These are phyloP conservation scores for Crenichthys baileyi DNA, from an alignment of 2,797 vertebrate species.

Conservation along the genomic window DNA sequence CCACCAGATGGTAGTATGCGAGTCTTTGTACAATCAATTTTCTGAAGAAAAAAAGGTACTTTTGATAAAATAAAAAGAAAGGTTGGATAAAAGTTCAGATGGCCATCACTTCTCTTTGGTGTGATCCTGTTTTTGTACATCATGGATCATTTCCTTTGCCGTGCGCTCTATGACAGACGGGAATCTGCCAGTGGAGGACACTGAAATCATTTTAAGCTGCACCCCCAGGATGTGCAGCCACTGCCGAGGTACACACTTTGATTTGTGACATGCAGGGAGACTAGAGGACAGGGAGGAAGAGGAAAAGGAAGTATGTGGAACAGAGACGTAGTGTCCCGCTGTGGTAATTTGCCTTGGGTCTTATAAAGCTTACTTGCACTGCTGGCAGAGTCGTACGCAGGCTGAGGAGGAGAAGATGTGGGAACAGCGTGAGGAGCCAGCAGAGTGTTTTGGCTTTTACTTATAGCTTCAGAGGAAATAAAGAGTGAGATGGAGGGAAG, in stretches of 20 bases:
- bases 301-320: constrained; percentile 50
- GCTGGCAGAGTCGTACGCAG: constrained; percentile 60
- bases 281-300: constrained; percentile 31
- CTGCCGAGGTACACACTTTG: constrained; percentile 67
- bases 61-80: constrained; percentile 54
- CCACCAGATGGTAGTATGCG: constrained; percentile 59
- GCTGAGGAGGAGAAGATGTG: constrained; percentile 62
- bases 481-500: constrained; percentile 34
- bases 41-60: constrained; percentile 39
- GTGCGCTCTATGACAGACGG: constrained; percentile 46
- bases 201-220: constrained; percentile 72
- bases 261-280: constrained; percentile 64
- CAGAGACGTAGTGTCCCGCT: constrained; percentile 64
- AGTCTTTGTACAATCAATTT: constrained; percentile 71
- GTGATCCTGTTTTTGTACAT: constrained; percentile 29
- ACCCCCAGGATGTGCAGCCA: constrained; percentile 59
- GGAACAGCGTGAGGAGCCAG: constrained; percentile 58
- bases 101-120: constrained; percentile 53
- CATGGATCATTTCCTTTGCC: constrained; percentile 5
- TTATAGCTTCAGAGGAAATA: constrained; percentile 61
- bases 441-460: constrained; percentile 67
- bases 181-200: constrained; percentile 60
- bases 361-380: constrained; percentile 68
- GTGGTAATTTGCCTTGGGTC: constrained; percentile 76
- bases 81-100: constrained; percentile 48